A percentile compares a stretch with the other conserved stretches of the same genome.
These are phyloP conservation scores for Plagiodera versicolora DNA, from an alignment of 2,888 invertebrate species.

Conservation along the genomic window DNA sequence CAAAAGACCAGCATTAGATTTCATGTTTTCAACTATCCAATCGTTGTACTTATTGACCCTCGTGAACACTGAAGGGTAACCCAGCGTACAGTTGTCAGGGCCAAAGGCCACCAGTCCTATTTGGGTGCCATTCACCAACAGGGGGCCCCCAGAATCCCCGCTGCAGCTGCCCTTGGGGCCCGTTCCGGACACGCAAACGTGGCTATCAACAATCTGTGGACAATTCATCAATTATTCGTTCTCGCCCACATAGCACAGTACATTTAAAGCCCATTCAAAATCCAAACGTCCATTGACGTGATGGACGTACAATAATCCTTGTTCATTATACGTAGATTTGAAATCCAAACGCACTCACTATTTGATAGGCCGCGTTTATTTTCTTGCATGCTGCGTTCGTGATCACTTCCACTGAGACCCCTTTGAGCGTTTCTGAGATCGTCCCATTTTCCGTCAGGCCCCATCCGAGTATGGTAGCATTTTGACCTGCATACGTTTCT, in stretches of 20 bases:
- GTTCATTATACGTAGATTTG: too few relatives aligned
- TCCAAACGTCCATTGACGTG: too few relatives aligned
- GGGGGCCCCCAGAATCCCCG: constrained; percentile 36
- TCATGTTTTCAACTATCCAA: constrained; percentile 27
- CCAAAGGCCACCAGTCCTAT: constrained; percentile 36
- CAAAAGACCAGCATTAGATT: not conserved
- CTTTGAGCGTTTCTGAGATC: constrained; percentile 19
- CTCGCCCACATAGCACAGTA: constrained; percentile 24
- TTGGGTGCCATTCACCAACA: constrained; percentile 29
- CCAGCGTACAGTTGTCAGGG: constrained; percentile 19
- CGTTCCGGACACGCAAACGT: constrained; percentile 30
- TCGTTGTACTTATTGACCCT: constrained; percentile 24
- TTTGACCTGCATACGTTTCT: constrained; percentile 7
- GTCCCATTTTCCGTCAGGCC: constrained; percentile 19
- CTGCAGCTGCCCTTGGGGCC: constrained; percentile 29
- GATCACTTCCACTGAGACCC: constrained; percentile 23
- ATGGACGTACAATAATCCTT: too few relatives aligned
- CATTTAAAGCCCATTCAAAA: too few relatives aligned
- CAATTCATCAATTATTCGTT: not conserved
- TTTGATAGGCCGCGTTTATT: not conserved
- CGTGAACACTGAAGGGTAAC: constrained; percentile 32
- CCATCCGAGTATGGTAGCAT: constrained; percentile 28
- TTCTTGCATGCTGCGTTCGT: constrained; percentile 23
- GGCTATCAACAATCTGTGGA: constrained; percentile 7
- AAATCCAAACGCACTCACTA: not conserved